Evolutionary conservation across 2,113 vertebrate genomes (phyloP), one percentile per base, ranked within the genome.

Genomic region (Apteryx mantelli): DNA sequence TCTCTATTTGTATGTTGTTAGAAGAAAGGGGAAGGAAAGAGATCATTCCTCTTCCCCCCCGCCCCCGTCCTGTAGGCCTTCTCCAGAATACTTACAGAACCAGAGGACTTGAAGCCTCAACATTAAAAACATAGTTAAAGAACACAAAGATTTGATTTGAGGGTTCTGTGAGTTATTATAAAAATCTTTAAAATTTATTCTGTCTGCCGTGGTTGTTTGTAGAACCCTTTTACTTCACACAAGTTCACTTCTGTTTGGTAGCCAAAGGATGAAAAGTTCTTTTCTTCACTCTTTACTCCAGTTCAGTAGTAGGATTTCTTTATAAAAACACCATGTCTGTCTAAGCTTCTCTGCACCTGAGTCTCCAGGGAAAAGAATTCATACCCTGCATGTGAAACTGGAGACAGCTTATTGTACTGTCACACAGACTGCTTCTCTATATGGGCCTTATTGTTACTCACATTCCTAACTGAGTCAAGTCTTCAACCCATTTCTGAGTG

Each of bases 21-120:
- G 70, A 94, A 88, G 84, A 73, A 84, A 82, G 30, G 28, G 25
- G 32, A 91, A 89, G 30, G 58, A 26, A 88, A 61, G 69, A 92
- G 40, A 22, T 55, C 15, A 10, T 82, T 94, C 88, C 26, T 93
- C 30, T 82, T 48, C 71, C 65, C 69, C 55, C 14, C 34, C 36
- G 36, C 36, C 20, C 53, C 34, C 36, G 10, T 96, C 79, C 82
- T 91, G 46, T 32, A 75, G 55, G 42, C 52, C 55, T 88, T 95
- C 64, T 93, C 40, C 3, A 7, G 32, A 85, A 21, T 38, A 56
- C 30, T 76, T 74, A 82, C 1, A 70, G 55, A 86, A 74, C 68
- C 63, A 55, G 30, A 83, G 36, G 52, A 70, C 74, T 77, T 96
- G 85, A 88, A 89, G 50, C 44, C 48, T 26, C 56, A 13, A 22